Percentiles rank a stretch among this genome's conserved stretches.
Evolutionary conservation across 2,888 invertebrate species (phyloP).

Genomic region (Tiliacea aurago): DNA sequence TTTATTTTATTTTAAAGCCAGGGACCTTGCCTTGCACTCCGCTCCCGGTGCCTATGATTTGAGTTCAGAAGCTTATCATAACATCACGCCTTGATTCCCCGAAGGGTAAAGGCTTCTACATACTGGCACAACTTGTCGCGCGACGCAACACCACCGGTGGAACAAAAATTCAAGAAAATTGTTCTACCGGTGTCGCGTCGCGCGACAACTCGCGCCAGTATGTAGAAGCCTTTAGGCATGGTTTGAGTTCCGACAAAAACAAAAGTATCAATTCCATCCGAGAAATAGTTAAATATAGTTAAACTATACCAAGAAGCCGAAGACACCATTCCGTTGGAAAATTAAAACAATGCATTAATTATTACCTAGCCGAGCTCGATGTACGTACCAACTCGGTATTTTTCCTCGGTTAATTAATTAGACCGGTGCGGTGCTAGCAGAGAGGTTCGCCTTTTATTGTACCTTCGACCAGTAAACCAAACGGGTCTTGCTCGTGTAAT

Average conservation of each 20-base stretch:
- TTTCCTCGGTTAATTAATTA: conserved; percentile 45
- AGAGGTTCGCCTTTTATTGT: conserved; percentile 7
- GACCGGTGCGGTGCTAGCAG: conserved; percentile 2
- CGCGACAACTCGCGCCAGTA: too few species aligned
- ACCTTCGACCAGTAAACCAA: not conserved
- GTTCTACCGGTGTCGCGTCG: too few species aligned
- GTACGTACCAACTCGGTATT: conserved; percentile 8
- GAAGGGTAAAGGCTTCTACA: too few species aligned
- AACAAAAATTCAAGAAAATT: too few species aligned
- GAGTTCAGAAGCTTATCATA: too few species aligned
- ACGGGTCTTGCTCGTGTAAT: not conserved
- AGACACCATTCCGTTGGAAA: conserved; percentile 6
- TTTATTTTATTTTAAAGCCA: too few species aligned
- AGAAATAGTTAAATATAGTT: not conserved
- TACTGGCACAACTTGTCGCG: too few species aligned
- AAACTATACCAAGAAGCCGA: not conserved
- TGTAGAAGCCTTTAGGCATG: too few species aligned
- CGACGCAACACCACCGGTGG: too few species aligned
- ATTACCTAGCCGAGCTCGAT: not conserved
- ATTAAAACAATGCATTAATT: conserved; percentile 45
- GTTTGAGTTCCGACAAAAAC: not conserved
- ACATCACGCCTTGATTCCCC: too few species aligned
- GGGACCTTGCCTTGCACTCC: too few species aligned
- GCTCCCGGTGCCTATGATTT: too few species aligned
- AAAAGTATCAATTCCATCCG: not conserved